Evolutionary conservation across 2,113 vertebrate species (phyloP).

Genomic region (Neogobius melanostomus): DNA sequence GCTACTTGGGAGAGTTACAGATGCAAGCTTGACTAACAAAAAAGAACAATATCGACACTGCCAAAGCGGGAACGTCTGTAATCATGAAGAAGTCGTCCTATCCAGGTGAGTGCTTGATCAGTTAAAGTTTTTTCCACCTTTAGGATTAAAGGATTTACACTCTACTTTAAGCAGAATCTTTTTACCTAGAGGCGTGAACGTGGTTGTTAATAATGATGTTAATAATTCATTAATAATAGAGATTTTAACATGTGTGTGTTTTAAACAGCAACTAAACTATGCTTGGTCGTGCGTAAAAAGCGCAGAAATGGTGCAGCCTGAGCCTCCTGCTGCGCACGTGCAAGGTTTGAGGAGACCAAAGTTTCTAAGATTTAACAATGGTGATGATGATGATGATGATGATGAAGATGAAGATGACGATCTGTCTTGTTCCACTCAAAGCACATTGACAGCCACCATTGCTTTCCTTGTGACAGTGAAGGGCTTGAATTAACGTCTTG

Average conservation of each 20-base stretch:
- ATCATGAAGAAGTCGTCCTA: conserved; percentile 65
- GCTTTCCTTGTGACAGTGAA: conserved; percentile 9
- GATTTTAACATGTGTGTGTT: too few relatives aligned
- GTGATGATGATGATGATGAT: not conserved
- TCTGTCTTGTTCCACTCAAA: not conserved
- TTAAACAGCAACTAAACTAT: too few relatives aligned
- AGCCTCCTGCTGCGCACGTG: not conserved
- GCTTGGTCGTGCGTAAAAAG: not conserved
- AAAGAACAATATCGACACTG: conserved; percentile 9
- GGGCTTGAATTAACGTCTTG: conserved; percentile 25
- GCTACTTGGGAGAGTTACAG: conserved; percentile 25
- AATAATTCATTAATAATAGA: too few relatives aligned
- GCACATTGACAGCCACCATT: conserved; percentile 22
- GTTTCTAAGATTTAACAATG: not conserved
- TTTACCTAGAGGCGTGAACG: too few relatives aligned
- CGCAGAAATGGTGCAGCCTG: too few relatives aligned
- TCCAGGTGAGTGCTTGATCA: conserved; percentile 43
- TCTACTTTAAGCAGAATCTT: too few relatives aligned
- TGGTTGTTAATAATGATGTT: too few relatives aligned
- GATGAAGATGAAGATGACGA: not conserved
- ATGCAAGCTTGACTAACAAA: conserved; percentile 25
- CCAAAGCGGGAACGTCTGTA: conserved; percentile 20
- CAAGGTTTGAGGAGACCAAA: not conserved
- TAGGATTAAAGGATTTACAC: not conserved
- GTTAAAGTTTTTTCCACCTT: not conserved